Evolutionary conservation across 2,113 vertebrate genomes (phyloP).

Genomic region (Macaca nemestrina): DNA sequence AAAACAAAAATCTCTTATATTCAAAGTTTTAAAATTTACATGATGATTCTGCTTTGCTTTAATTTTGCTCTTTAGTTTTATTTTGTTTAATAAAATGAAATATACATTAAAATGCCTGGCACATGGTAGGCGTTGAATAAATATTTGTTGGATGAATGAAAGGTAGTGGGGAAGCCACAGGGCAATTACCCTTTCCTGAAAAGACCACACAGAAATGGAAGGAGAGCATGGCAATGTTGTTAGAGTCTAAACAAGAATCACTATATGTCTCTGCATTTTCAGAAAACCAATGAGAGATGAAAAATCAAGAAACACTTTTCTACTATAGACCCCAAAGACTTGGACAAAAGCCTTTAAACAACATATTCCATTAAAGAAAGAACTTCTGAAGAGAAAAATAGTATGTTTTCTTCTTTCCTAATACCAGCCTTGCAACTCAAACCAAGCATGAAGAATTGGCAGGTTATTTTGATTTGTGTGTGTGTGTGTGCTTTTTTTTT

Average conservation of each 20-base stretch:
- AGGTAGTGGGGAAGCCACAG: conserved; percentile 68
- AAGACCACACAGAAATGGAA: conserved; percentile 74
- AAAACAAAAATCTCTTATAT: conserved; percentile 42
- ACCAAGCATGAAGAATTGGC: conserved; percentile 67
- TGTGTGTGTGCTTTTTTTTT: neutral
- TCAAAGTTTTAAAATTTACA: conserved; percentile 57
- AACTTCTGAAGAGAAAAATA: conserved; percentile 72
- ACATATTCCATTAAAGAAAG: conserved; percentile 67
- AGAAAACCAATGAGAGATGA: conserved; percentile 68
- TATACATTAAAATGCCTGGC: conserved; percentile 66
- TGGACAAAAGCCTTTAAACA: conserved; percentile 74
- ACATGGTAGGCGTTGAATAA: conserved; percentile 59
- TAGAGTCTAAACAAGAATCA: conserved; percentile 49
- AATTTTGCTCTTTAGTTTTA: conserved; percentile 60
- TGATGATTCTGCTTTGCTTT: conserved; percentile 45
- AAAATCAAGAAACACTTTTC: conserved; percentile 63
- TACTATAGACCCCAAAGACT: conserved; percentile 58
- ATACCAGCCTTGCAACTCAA: conserved; percentile 68
- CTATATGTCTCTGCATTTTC: conserved; percentile 43
- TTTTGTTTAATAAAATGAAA: conserved; percentile 75
- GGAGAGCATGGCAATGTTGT: conserved; percentile 14
- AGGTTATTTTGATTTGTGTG: neutral
- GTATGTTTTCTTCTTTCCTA: conserved; percentile 40
- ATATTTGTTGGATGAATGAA: conserved; percentile 77
- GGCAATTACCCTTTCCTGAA: conserved; percentile 73